Evolutionary conservation across 2,888 invertebrate species (phyloP).

Genomic region (Sericinus montela): DNA sequence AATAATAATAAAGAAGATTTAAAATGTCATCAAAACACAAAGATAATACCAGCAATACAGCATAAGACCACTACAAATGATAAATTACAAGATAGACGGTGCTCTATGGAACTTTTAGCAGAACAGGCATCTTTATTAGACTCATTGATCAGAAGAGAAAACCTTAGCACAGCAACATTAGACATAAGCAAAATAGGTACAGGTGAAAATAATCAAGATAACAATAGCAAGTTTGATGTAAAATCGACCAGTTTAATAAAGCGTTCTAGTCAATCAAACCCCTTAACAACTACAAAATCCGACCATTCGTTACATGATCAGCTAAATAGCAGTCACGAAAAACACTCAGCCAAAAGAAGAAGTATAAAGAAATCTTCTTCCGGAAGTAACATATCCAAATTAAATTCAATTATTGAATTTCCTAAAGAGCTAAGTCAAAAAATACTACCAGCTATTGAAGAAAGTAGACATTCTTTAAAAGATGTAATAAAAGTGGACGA

Average conservation of each 20-base stretch:
- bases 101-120: constrained; percentile 77
- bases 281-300: constrained; percentile 64
- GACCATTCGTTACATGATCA: constrained; percentile 65
- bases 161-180: constrained; percentile 65
- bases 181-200: constrained; percentile 67
- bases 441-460: constrained; percentile 66
- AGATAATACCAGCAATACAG: constrained; percentile 23
- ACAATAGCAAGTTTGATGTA: constrained; percentile 28
- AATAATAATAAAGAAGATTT: constrained; percentile 12
- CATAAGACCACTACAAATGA: constrained; percentile 23
- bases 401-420: constrained; percentile 70
- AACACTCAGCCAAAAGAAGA: constrained; percentile 42
- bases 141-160: constrained; percentile 73
- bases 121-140: constrained; percentile 77
- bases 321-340: constrained; percentile 40
- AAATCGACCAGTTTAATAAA: constrained; percentile 32
- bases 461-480: constrained; percentile 53
- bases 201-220: constrained; percentile 28
- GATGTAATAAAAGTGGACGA: constrained; percentile 21
- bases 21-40: constrained; percentile 23
- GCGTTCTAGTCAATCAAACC: constrained; percentile 27
- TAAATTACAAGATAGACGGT: constrained; percentile 66
- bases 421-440: constrained; percentile 43
- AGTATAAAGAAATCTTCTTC: constrained; percentile 69
- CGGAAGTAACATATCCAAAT: constrained; percentile 57